Percentiles rank a stretch among this genome's conserved stretches.
Conservation (phyloP, 2,888 invertebrate species). For the Euclidia mi region DNA sequence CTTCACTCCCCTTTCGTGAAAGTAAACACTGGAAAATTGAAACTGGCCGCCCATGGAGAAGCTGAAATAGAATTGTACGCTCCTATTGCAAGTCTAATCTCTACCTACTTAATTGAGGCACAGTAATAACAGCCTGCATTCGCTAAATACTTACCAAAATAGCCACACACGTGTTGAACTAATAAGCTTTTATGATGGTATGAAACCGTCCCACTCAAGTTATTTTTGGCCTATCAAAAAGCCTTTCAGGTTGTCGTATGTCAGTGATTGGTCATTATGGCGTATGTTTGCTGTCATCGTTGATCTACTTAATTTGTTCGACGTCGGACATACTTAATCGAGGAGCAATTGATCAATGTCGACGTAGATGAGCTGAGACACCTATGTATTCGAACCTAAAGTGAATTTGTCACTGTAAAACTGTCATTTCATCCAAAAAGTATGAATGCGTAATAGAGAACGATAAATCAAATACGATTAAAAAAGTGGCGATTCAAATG, state of each 20-base stretch:
- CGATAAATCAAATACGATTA: slow-evolving; percentile 1
- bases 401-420: slow-evolving; percentile 12
- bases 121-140: slow-evolving; percentile 7
- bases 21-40: slow-evolving; percentile 57
- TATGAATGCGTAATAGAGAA: slow-evolving; percentile 2
- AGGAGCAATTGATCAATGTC: slow-evolving; percentile 26
- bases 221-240: too few relatives aligned
- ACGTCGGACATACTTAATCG: slow-evolving; percentile 13
- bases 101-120: slow-evolving; percentile 24
- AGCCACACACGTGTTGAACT: background rate
- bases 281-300: slow-evolving; percentile 1
- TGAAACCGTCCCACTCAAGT: too few relatives aligned
- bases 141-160: background rate
- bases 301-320: slow-evolving; percentile 10
- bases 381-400: slow-evolving; percentile 15
- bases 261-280: too few relatives aligned
- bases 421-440: slow-evolving; percentile 2
- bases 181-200: slow-evolving; percentile 3
- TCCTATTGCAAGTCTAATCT: slow-evolving; percentile 26
- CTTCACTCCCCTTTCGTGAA: slow-evolving; percentile 26
- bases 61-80: slow-evolving; percentile 46
- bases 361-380: slow-evolving; percentile 19
- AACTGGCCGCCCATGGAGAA: slow-evolving; percentile 41
- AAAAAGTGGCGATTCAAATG: background rate
- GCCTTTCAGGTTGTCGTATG: too few relatives aligned